Base-by-base conservation (phyloP, 2,888 invertebrate genomes). In the Euspilapteryx auroguttella region DNA sequence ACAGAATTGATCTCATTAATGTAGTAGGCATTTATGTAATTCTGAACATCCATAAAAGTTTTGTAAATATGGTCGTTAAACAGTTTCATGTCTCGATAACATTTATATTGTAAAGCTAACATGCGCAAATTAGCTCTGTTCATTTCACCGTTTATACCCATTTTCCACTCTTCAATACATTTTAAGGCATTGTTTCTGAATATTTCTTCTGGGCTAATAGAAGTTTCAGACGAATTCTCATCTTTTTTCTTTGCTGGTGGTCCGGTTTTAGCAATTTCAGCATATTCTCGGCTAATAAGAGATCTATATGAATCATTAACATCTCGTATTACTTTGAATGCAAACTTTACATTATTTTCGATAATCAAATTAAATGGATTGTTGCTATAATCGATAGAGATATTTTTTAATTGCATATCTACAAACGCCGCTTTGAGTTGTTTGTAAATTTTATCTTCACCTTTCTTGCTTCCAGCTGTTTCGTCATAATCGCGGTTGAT, bases 141-240 rank as follows among this genome's bases (percentile, higher is more conserved):
- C 41, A 68, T 61, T 57, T 85, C 85, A 13, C 79, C 82, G 30
- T 68, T 62, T 3, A 79, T 47, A 7, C 76, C 81, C 47, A 69
- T 68, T 11, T 56, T 55, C 81, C 83, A 84, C 49, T 84, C 83
- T 13, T 78, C 65, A 10, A 80, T 45, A 38, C 68, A 71, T 44
- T 63, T 73, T 10, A 69, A 34, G 28, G 54, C 58, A 36, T 71
- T 69, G 21, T 39, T 31, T 41, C 62, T 73, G 33, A 59, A 79
- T 24, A 47, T 47, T 47, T 49, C 64, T 44, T 55, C 65, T 29
- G 38, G 41, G 41, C 48, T 52, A 9, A 55, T 31, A 0, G 58
- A 54, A 21, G 51, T 57, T 14, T 49, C 51, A 6, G 56, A 57
- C 8, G 5, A 5, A 21, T 24, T 29, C 2, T 62, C 62, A 1